Evolutionary conservation across 2,888 invertebrate genomes (phyloP).

Genomic region (Drosophila quinaria): DNA sequence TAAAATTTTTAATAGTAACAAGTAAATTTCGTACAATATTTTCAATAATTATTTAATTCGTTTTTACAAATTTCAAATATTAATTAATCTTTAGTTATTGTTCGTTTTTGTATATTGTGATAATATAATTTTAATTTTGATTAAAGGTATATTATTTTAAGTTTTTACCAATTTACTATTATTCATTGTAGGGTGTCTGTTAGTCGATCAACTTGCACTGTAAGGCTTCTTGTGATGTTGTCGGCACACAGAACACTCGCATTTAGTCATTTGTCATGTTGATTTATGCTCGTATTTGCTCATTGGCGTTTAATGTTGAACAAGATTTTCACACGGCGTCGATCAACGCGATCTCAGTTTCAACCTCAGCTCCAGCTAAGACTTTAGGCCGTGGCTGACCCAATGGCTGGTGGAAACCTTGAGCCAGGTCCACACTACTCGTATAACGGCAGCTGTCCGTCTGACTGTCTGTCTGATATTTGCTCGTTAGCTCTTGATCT

Average conservation of each 20-base stretch:
- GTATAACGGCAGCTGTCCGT: constrained; percentile 44
- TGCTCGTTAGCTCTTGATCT: constrained; percentile 20
- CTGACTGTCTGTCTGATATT: constrained; percentile 16
- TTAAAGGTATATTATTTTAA: too few species aligned
- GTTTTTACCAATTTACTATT: too few species aligned
- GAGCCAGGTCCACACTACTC: constrained; percentile 29
- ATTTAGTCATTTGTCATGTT: constrained; percentile 78
- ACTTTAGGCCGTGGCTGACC: constrained; percentile 50
- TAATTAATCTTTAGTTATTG: too few species aligned
- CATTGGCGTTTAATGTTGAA: constrained; percentile 78
- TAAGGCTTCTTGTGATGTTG: constrained; percentile 40
- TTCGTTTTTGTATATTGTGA: too few species aligned
- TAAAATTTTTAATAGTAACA: too few species aligned
- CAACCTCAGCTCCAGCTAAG: constrained; percentile 1
- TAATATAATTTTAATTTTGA: too few species aligned
- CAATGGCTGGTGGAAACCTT: constrained; percentile 71
- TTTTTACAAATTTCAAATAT: too few species aligned
- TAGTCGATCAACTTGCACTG: constrained; percentile 3
- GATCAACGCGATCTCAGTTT: constrained; percentile 13
- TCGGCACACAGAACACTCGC: constrained; percentile 57
- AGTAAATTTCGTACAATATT: too few species aligned
- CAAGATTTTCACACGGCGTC: constrained; percentile 76
- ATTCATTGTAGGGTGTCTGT: constrained; percentile 1
- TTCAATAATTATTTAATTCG: too few species aligned
- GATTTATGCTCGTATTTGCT: constrained; percentile 76